Evolutionary conservation across 2,888 invertebrate species (phyloP), one percentile per base, ranked within the genome.

Genomic region (Ferrisia virgata): DNA sequence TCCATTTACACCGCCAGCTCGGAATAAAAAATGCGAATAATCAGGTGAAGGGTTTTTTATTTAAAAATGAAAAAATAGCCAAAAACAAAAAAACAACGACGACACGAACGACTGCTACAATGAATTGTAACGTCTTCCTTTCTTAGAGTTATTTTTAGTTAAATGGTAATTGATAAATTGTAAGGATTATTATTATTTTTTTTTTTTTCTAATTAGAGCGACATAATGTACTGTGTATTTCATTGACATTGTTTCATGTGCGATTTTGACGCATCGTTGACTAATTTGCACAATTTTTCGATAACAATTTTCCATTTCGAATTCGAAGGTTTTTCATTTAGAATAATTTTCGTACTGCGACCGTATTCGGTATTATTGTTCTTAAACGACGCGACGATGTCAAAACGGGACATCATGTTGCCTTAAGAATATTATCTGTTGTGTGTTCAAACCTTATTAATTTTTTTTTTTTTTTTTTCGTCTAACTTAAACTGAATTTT

Each of bases 371-470:
- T n/a, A n/a, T n/a, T n/a, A n/a, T n/a, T n/a, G 43, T 43, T 43
- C 43, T 43, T 43, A 22, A 53, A 1, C 3, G 0, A 53, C 22
- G n/a, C n/a, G 28, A 28, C 58, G 28, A 53, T 53, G 22, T 53
- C 22, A 72, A 72, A 33, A 4, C 4, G 72, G 0, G 72, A 33
- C 33, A 72, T 33, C n/a, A 13, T 31, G 69, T 69, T 31, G 72
- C 13, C 15, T 33, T 72, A 72, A 72, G 72, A 72, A 64, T 40
- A 11, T 4, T 72, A 72, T 72, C 72, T 72, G 13, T 72, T 15
- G 47, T 72, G 72, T 72, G 72, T 72, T 72, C 72, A 72, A 72
- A n/a, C n/a, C 36, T 58, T 58, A 15, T 58, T n/a, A n/a, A 11
- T 13, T 43, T 9, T 43, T 11, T 47, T 18, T 13, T 58, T 58